Evolutionary conservation across 2,113 vertebrate species (phyloP).

Genomic region (Rhegmatorhina hoffmannsi): DNA sequence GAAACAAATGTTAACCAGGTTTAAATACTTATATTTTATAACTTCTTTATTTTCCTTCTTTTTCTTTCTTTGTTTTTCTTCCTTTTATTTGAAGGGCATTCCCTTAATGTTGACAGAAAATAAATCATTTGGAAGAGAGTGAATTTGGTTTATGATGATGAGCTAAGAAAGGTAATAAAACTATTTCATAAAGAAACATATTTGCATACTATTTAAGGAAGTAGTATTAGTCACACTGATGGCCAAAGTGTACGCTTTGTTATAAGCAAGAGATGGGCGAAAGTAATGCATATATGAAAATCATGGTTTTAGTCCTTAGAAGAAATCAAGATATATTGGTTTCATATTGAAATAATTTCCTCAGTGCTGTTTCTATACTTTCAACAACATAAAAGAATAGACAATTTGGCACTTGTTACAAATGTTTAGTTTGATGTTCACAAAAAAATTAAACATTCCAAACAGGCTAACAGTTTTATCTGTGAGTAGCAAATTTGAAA

Average conservation of each 20-base stretch:
- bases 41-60: not conserved
- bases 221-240: not conserved
- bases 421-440: not conserved
- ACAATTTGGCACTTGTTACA: not conserved
- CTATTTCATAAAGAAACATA: not conserved
- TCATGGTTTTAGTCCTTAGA: not conserved
- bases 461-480: not conserved
- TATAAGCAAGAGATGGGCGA: not conserved
- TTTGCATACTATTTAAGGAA: not conserved
- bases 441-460: not conserved
- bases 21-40: slow-evolving; percentile 1
- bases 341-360: not conserved
- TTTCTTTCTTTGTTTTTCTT: not conserved
- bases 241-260: not conserved
- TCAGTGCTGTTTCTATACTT: not conserved
- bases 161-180: not conserved
- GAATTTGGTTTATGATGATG: slow-evolving; percentile 30
- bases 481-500: not conserved
- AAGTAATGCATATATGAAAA: not conserved
- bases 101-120: not conserved
- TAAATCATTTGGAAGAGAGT: not conserved
- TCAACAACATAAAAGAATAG: not conserved
- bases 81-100: slow-evolving; percentile 29
- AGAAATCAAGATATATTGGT: not conserved
- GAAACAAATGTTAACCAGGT: slow-evolving; percentile 47